Conservation (phyloP, 2,113 vertebrate species). For the Clarias batrachus region DNA sequence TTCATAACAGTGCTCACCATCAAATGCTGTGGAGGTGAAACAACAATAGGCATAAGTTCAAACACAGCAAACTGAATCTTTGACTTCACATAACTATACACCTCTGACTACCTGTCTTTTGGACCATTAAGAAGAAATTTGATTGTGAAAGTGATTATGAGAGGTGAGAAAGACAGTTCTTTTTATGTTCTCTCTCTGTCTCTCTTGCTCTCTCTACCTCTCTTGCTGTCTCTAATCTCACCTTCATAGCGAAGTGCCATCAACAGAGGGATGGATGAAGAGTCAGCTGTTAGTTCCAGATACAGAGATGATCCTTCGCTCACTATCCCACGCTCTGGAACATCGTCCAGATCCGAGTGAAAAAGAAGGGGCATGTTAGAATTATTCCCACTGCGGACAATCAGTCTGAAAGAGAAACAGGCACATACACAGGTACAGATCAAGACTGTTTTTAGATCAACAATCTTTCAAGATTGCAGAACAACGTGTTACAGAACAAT, state of each 20-base stretch:
- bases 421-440: neutral
- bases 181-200: neutral
- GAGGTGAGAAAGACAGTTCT: neutral
- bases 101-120: neutral
- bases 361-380: slow-evolving; percentile 79
- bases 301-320: slow-evolving; percentile 83
- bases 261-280: slow-evolving; percentile 81
- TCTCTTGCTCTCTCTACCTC: neutral
- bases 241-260: slow-evolving; percentile 88
- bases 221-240: slow-evolving; percentile 63
- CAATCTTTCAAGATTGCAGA: neutral
- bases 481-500: neutral
- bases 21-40: slow-evolving; percentile 73
- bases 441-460: neutral
- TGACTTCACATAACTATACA: neutral
- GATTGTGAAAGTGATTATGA: neutral
- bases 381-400: slow-evolving; percentile 84
- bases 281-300: slow-evolving; percentile 86
- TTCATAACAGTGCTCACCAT: slow-evolving; percentile 88
- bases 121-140: neutral
- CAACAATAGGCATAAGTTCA: neutral
- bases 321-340: slow-evolving; percentile 85
- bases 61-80: neutral
- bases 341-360: slow-evolving; percentile 88
- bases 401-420: slow-evolving; percentile 69